phyloP scores from a whole-genome alignment of 2,113 vertebrate genomes.

The Clarias batrachus region DNA sequence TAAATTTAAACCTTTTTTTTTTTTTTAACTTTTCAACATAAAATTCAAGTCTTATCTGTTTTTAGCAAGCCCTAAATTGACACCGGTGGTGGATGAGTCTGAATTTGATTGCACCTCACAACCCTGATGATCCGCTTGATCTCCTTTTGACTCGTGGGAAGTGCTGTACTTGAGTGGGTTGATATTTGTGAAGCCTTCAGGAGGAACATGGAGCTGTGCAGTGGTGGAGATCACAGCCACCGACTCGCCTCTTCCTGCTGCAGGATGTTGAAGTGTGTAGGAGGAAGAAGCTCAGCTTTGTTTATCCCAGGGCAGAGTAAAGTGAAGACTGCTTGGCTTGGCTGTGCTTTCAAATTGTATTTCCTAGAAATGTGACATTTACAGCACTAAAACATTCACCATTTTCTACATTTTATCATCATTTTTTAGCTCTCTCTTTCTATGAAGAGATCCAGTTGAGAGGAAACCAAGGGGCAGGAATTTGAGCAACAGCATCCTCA shows the following conservation, averaged over 20 bases:
- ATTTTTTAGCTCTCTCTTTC: conserved; percentile 54
- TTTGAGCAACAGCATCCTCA: conserved; percentile 44
- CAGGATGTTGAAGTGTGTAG: conserved; percentile 1
- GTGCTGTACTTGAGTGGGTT: background rate
- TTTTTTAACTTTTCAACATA: background rate
- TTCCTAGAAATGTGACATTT: background rate
- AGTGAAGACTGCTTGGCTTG: background rate
- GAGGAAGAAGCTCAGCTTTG: background rate
- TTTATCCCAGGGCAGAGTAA: background rate
- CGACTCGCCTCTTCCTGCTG: background rate
- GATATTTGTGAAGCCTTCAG: background rate
- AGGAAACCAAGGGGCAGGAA: conserved; percentile 42
- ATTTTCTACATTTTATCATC: conserved; percentile 27
- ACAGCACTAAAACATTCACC: background rate
- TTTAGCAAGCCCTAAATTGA: conserved; percentile 4
- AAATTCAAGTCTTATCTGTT: background rate
- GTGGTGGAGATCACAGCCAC: background rate
- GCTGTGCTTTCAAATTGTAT: background rate
- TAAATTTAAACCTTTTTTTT: conserved; percentile 8
- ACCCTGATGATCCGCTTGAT: background rate
- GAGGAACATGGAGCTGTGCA: background rate
- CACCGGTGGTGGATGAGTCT: conserved; percentile 13
- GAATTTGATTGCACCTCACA: background rate
- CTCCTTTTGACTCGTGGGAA: background rate
- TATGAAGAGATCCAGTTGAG: conserved; percentile 44